A percentile compares a stretch with the other conserved stretches of the same genome.
Conservation (phyloP, 1,140 invertebrate species). For the Pissodes strobi region DNA sequence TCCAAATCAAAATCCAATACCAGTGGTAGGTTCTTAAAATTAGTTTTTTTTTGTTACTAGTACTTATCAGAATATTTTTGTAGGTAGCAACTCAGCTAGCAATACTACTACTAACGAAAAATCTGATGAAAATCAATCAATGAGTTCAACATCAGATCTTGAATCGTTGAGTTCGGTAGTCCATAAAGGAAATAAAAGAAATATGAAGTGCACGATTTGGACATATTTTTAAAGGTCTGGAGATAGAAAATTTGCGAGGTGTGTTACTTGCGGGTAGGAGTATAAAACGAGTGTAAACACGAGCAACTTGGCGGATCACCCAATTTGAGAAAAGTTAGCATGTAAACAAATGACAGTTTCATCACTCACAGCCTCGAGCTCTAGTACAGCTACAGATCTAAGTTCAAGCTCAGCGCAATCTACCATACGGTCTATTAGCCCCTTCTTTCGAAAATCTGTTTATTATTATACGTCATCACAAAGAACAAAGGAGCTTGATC, state of each 20-base stretch:
- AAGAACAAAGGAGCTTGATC: conserved; percentile 22
- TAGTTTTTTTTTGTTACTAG: too few species aligned
- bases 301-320: conserved; percentile 4
- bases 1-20: too few species aligned
- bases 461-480: background rate
- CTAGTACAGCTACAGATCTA: background rate
- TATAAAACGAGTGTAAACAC: conserved; percentile 18
- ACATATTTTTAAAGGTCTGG: conserved; percentile 1
- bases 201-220: too few species aligned
- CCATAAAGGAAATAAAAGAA: too few species aligned
- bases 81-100: too few species aligned
- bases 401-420: background rate
- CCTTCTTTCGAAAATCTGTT: conserved; percentile 1
- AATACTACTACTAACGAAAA: too few species aligned
- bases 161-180: too few species aligned
- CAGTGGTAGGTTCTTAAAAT: too few species aligned
- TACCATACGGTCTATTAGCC: background rate
- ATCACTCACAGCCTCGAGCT: background rate
- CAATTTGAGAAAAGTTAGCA: background rate
- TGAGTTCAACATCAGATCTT: too few species aligned
- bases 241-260: conserved; percentile 2
- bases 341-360: background rate
- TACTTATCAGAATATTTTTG: too few species aligned
- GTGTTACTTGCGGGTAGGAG: conserved; percentile 1
- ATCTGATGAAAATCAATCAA: too few species aligned